Conservation (phyloP, 2,113 vertebrate species). For the Chaetodon auriga region DNA sequence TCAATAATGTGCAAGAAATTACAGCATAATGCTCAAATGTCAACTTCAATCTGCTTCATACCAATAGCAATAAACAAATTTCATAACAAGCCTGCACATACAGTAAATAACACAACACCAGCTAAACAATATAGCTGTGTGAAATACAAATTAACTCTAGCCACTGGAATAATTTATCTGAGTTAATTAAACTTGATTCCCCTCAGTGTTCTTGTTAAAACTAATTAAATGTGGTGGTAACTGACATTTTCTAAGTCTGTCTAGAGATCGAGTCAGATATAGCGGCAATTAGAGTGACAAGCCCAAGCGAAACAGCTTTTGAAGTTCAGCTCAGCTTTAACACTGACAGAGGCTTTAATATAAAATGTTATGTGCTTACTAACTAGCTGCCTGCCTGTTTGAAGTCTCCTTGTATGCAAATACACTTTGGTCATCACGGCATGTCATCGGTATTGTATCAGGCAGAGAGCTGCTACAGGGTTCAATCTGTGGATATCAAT, state of each 20-base stretch:
- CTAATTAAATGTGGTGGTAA: conserved; percentile 69
- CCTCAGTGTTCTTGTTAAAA: conserved; percentile 56
- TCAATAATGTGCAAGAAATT: conserved; percentile 55
- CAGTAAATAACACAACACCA: conserved; percentile 47
- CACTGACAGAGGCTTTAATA: conserved; percentile 22
- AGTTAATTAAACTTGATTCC: conserved; percentile 73
- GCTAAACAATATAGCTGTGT: conserved; percentile 26
- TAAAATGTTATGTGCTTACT: conserved; percentile 29
- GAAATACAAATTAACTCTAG: conserved; percentile 54
- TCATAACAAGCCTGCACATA: conserved; percentile 24
- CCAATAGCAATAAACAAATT: conserved; percentile 43
- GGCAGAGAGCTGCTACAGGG: not conserved
- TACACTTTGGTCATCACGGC: not conserved
- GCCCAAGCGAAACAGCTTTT: conserved; percentile 26
- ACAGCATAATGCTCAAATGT: conserved; percentile 51
- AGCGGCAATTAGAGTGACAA: conserved; percentile 51
- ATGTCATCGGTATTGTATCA: not conserved
- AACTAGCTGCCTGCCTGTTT: conserved; percentile 3
- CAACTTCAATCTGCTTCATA: conserved; percentile 58
- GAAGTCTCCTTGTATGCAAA: conserved; percentile 1
- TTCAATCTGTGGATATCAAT: conserved; percentile 16
- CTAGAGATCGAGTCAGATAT: conserved; percentile 52
- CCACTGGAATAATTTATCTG: conserved; percentile 52
- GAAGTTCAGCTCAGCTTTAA: conserved; percentile 37
- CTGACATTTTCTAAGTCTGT: conserved; percentile 65